Percentiles rank a stretch among this genome's conserved stretches.
phyloP scores from a whole-genome alignment of 2,888 invertebrate species.

The Hirtodrosophila cameraria region DNA sequence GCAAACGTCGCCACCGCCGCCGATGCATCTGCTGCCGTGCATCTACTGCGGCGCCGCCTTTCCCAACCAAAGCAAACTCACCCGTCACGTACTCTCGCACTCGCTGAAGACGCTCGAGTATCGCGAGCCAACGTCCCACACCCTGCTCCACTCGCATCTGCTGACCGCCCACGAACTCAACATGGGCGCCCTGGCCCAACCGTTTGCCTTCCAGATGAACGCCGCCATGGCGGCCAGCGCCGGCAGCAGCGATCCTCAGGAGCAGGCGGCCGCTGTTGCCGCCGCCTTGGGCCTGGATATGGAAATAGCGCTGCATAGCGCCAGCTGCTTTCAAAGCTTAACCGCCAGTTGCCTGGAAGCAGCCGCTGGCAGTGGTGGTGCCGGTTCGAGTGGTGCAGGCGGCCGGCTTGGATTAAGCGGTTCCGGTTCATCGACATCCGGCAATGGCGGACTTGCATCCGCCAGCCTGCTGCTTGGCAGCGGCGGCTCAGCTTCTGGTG shows the following conservation, averaged over 20 bases:
- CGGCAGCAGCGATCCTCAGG: constrained; percentile 79
- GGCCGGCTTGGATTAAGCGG: constrained; percentile 55
- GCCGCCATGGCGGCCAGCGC: constrained; percentile 82
- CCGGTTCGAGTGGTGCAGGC: constrained; percentile 56
- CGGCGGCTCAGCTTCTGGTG: constrained; percentile 42
- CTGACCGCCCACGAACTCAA: constrained; percentile 81
- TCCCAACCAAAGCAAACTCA: constrained; percentile 95
- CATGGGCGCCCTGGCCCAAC: constrained; percentile 80
- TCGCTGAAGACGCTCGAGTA: constrained; percentile 94
- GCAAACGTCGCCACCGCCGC: constrained; percentile 63
- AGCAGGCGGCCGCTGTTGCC: constrained; percentile 80
- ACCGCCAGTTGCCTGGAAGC: constrained; percentile 75
- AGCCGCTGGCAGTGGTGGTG: constrained; percentile 52
- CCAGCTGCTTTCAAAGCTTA: constrained; percentile 68
- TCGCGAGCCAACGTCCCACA: constrained; percentile 87
- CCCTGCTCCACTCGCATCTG: constrained; percentile 87
- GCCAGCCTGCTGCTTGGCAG: constrained; percentile 66
- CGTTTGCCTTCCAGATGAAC: constrained; percentile 84
- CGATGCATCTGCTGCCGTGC: constrained; percentile 88
- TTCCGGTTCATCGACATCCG: constrained; percentile 83
- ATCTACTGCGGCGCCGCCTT: constrained; percentile 95
- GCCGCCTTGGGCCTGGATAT: constrained; percentile 81
- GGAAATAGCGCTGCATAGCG: constrained; percentile 75
- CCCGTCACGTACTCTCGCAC: constrained; percentile 94
- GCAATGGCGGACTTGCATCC: constrained; percentile 65